Evolutionary conservation across 2,797 vertebrate genomes (phyloP).

Genomic region (Chiroxiphia lanceolata): DNA sequence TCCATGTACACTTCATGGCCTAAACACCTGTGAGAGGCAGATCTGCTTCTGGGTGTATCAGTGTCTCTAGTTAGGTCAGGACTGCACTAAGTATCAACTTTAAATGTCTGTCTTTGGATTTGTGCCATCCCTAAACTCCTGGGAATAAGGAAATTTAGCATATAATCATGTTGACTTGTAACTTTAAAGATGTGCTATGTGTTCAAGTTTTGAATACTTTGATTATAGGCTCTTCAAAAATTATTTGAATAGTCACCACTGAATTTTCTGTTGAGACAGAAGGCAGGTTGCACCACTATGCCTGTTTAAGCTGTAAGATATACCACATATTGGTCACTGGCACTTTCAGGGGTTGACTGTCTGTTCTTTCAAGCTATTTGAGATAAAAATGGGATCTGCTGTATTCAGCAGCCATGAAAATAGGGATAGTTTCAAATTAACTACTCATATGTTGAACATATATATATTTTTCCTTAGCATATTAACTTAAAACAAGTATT

Average conservation of each 20-base stretch:
- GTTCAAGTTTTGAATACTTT: neutral
- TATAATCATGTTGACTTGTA: neutral
- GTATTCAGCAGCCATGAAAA: neutral
- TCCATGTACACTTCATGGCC: neutral
- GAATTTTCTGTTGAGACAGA: neutral
- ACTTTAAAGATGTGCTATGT: neutral
- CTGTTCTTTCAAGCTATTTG: neutral
- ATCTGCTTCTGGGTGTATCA: neutral
- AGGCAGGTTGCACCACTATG: neutral
- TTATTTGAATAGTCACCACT: neutral
- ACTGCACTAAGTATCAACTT: neutral
- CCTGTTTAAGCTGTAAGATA: neutral
- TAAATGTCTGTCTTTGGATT: neutral
- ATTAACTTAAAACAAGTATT: neutral
- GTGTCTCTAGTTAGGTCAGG: neutral
- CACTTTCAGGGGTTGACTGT: neutral
- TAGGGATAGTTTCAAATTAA: neutral
- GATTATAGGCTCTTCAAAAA: neutral
- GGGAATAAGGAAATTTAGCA: neutral
- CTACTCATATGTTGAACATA: neutral
- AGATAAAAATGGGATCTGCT: neutral
- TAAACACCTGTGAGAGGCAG: neutral
- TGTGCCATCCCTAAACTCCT: neutral
- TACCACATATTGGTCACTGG: neutral
- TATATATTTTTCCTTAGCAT: neutral